Percentiles rank a stretch among this genome's conserved stretches.
Conservation (phyloP, 2,113 vertebrate species). For the Laticauda colubrina region DNA sequence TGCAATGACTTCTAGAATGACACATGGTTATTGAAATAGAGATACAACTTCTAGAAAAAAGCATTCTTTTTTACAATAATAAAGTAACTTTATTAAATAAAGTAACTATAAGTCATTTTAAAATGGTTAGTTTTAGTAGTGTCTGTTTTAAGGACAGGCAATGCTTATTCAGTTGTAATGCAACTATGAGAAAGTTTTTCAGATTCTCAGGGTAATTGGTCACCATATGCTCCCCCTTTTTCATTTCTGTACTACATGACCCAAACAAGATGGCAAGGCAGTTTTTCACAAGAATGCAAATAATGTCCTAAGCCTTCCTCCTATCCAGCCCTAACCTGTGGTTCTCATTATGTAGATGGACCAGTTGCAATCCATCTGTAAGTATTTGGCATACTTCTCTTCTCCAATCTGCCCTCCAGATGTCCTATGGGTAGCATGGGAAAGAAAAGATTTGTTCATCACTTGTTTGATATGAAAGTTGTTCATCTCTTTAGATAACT, state of each 20-base stretch:
- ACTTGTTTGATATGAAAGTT: constrained; percentile 29
- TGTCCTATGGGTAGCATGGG: constrained; percentile 35
- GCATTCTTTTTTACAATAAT: neutral
- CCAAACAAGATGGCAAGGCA: neutral
- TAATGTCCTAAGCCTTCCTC: neutral
- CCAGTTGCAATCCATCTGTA: neutral
- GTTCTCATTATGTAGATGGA: neutral
- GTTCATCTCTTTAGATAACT: constrained; percentile 12
- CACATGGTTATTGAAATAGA: neutral
- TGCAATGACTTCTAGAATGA: neutral
- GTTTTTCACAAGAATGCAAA: neutral
- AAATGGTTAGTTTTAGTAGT: no score
- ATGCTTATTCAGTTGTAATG: neutral
- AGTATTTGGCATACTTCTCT: constrained; percentile 9
- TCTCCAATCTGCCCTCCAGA: constrained; percentile 17
- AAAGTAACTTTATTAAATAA: neutral
- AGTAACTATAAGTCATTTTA: neutral
- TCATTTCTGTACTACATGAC: neutral
- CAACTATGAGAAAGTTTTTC: neutral
- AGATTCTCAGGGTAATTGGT: neutral
- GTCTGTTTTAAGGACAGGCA: neutral
- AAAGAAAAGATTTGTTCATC: constrained; percentile 43
- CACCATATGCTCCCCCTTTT: neutral
- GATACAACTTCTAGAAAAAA: neutral
- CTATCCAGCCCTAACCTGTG: accelerated